Evolutionary conservation across 2,888 invertebrate species (phyloP).

Genomic region (Drosophila subquinaria): DNA sequence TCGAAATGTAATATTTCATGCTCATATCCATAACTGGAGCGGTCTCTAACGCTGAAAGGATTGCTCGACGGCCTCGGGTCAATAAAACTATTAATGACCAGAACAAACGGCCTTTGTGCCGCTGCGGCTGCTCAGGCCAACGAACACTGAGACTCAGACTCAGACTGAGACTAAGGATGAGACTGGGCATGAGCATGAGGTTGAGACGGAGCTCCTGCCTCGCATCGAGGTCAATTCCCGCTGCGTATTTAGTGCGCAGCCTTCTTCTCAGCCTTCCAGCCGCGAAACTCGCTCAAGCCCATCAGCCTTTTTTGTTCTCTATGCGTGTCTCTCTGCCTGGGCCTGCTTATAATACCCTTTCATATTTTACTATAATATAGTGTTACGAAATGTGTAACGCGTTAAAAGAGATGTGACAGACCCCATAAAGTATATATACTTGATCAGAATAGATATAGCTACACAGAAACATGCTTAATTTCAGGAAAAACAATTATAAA

Average conservation of each 20-base stretch:
- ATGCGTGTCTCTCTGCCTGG: slow-evolving; percentile 19
- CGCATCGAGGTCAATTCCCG: slow-evolving; percentile 75
- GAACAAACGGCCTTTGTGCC: slow-evolving; percentile 76
- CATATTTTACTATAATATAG: not conserved
- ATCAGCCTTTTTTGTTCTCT: slow-evolving; percentile 26
- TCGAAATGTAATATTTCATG: slow-evolving; percentile 75
- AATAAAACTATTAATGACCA: slow-evolving; percentile 83
- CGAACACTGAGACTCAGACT: not conserved
- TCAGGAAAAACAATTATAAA: no score
- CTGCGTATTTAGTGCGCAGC: slow-evolving; percentile 79
- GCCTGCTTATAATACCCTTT: slow-evolving; percentile 5
- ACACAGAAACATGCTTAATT: no score
- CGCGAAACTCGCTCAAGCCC: slow-evolving; percentile 59
- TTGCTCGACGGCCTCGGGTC: slow-evolving; percentile 34
- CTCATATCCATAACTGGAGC: slow-evolving; percentile 62
- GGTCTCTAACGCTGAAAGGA: slow-evolving; percentile 59
- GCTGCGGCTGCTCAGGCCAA: slow-evolving; percentile 43
- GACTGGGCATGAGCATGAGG: not conserved
- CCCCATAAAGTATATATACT: no score
- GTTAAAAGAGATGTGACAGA: not conserved
- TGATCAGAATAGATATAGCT: not conserved
- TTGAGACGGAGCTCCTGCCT: slow-evolving; percentile 16
- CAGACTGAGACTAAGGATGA: not conserved
- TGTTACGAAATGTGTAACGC: not conserved
- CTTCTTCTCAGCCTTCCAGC: slow-evolving; percentile 54